Evolutionary conservation across 2,888 invertebrate species (phyloP).

Genomic region (Zhuqinia jingwanae): DNA sequence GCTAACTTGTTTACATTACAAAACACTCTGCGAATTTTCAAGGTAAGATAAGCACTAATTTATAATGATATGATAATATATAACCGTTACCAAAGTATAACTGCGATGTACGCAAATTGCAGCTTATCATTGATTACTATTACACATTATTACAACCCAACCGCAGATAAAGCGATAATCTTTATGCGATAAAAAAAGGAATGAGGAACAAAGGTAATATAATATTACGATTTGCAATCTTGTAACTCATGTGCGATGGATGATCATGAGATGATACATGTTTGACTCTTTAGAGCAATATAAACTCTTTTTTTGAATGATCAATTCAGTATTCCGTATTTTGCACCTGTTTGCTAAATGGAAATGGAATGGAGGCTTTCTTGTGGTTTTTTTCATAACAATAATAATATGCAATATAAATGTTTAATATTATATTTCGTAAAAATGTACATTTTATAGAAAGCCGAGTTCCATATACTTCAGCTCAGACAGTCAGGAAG

Average conservation of each 20-base stretch:
- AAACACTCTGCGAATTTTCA: not conserved
- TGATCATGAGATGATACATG: not conserved
- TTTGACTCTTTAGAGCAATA: not conserved
- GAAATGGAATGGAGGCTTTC: too few relatives aligned
- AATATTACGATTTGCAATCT: not conserved
- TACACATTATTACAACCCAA: not conserved
- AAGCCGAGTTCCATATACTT: too few relatives aligned
- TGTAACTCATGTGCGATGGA: not conserved
- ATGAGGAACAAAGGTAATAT: not conserved
- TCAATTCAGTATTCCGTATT: not conserved
- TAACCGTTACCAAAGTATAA: too few relatives aligned
- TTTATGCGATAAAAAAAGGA: not conserved
- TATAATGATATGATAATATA: too few relatives aligned
- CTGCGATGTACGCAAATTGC: not conserved
- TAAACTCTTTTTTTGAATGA: too few relatives aligned
- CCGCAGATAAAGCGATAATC: constrained; percentile 4
- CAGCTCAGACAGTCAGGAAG: too few relatives aligned
- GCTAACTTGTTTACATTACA: not conserved
- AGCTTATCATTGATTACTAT: not conserved
- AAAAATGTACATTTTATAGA: too few relatives aligned
- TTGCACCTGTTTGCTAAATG: not conserved
- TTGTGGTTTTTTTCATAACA: too few relatives aligned
- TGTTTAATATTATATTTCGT: too few relatives aligned
- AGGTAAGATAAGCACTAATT: not conserved
- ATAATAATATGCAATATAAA: too few relatives aligned